Conservation (phyloP, 92 coral and sea anemone genomes). For the Zoanthus sansibaricus region DNA sequence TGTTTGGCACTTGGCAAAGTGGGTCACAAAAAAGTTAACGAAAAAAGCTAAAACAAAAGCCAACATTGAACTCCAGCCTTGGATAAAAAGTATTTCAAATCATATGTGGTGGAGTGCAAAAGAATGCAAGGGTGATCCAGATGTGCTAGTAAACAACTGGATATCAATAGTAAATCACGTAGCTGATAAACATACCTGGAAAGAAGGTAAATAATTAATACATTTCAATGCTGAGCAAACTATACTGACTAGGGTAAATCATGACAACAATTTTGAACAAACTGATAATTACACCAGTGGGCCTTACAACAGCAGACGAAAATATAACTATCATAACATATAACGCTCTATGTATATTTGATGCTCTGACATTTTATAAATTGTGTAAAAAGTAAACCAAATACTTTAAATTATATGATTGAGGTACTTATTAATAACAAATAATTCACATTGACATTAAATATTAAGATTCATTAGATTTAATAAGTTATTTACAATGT, state of each 20-base stretch:
- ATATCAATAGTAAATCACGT: neutral
- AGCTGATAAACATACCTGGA: slow-evolving; percentile 5
- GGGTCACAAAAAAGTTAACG: slow-evolving; percentile 33
- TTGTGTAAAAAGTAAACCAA: neutral
- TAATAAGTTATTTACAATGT: neutral
- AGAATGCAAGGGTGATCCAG: slow-evolving; percentile 2
- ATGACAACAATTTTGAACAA: neutral
- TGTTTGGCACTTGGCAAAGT: slow-evolving; percentile 4
- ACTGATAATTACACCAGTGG: neutral
- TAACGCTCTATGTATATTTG: neutral
- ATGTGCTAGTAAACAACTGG: neutral
- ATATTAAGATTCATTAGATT: neutral
- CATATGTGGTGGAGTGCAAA: slow-evolving; percentile 8
- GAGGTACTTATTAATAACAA: neutral
- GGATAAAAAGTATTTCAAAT: neutral
- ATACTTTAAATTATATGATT: neutral
- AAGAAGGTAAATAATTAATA: neutral
- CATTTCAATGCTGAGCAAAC: neutral
- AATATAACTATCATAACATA: neutral
- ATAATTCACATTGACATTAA: neutral
- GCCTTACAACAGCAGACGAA: neutral
- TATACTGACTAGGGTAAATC: neutral
- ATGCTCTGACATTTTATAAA: neutral
- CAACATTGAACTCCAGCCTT: slow-evolving; percentile 13
- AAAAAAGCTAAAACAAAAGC: slow-evolving; percentile 15